phyloP scores from a whole-genome alignment of 1,140 invertebrate species.

The Whitmania pigra region DNA sequence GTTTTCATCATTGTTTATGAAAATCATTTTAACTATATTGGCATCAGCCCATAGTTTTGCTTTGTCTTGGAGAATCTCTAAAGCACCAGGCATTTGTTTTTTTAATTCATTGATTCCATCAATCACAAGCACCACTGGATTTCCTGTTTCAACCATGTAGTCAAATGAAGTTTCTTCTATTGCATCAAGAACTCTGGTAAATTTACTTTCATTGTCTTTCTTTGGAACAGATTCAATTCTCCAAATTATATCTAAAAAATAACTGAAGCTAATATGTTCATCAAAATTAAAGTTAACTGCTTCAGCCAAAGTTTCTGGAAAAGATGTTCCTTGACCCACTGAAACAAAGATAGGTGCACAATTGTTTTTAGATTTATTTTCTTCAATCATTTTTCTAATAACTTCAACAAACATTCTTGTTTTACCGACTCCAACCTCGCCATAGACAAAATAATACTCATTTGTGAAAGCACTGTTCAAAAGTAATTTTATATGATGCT shows the following conservation, averaged over 20 bases:
- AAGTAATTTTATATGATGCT: background rate
- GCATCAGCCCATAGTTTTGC: constrained; percentile 24
- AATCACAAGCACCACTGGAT: constrained; percentile 20
- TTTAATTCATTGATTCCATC: constrained; percentile 19
- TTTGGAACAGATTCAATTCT: constrained; percentile 20
- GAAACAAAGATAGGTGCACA: constrained; percentile 22
- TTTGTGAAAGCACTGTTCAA: constrained; percentile 15
- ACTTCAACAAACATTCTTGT: constrained; percentile 20
- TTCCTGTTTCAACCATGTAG: constrained; percentile 10
- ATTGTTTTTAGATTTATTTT: background rate
- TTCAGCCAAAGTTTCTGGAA: constrained; percentile 21
- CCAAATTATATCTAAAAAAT: constrained; percentile 20
- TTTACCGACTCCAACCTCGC: constrained; percentile 23
- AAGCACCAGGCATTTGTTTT: constrained; percentile 15
- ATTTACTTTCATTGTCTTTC: constrained; percentile 18
- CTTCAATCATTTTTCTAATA: constrained; percentile 18
- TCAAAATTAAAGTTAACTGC: constrained; percentile 24
- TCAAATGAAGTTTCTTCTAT: constrained; percentile 19
- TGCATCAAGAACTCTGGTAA: constrained; percentile 22
- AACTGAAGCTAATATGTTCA: constrained; percentile 23
- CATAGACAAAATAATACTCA: constrained; percentile 20
- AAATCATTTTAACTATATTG: constrained; percentile 22
- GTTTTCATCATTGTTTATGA: constrained; percentile 23
- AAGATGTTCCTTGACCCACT: constrained; percentile 15
- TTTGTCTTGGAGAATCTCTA: constrained; percentile 23